These are phyloP conservation scores for Goniozus legneri DNA, from an alignment of 1,140 invertebrate species.

Conservation along the genomic window DNA sequence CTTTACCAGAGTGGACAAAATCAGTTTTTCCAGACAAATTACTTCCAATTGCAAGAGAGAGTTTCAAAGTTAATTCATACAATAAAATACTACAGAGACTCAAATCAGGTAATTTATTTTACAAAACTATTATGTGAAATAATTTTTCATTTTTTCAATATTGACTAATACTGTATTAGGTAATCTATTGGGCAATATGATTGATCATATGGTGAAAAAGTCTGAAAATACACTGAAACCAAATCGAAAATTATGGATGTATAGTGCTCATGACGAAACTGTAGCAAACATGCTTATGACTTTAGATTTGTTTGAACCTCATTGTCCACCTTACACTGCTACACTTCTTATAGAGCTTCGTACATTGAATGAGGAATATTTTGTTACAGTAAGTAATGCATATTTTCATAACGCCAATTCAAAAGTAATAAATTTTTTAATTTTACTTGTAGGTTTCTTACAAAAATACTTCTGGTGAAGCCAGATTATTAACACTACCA, in stretches of 20 bases:
- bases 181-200: constrained; percentile 64
- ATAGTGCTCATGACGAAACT: constrained; percentile 81
- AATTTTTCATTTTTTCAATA: constrained; percentile 14
- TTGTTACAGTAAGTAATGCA: constrained; percentile 47
- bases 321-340: constrained; percentile 71
- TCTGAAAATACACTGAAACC: constrained; percentile 43
- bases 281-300: constrained; percentile 72
- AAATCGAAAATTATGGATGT: constrained; percentile 66
- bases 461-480: constrained; percentile 59
- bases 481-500: constrained; percentile 57
- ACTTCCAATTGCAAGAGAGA: constrained; percentile 53
- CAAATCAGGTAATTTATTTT: constrained; percentile 44
- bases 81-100: constrained; percentile 55
- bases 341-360: constrained; percentile 71
- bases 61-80: constrained; percentile 53
- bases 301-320: constrained; percentile 69
- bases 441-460: constrained; percentile 57
- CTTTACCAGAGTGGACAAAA: constrained; percentile 71
- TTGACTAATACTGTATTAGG: too few relatives aligned
- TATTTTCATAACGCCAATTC: not conserved
- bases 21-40: constrained; percentile 58
- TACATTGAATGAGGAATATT: constrained; percentile 34
- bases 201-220: constrained; percentile 58
- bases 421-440: constrained; percentile 3
- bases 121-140: not conserved